Evolutionary conservation across 2,797 vertebrate species (phyloP), one percentile per base, ranked within the genome.

Genomic region (Cygnus olor): DNA sequence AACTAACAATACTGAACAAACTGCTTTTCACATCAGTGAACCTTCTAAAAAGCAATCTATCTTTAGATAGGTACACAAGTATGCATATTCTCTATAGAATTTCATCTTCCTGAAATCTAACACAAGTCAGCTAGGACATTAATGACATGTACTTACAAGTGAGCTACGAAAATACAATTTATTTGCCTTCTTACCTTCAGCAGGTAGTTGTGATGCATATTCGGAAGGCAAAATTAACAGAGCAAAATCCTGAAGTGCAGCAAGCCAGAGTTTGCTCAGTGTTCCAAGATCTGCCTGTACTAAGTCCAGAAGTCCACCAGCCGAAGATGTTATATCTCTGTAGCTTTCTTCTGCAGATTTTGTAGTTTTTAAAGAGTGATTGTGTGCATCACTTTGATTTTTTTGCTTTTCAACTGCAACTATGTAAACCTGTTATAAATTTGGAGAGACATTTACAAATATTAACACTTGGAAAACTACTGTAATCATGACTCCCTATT

Each of bases 191-290:
- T 97, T 93, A 99, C 99, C 99, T 97, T 98, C 96, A 63, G 95
- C 85, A 32, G 99, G 98, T 20, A 99, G 98, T 57, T 98, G 98
- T 9, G 95, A 95, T 14, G 97, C 91, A 89, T 98, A 98, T 68
- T 99, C 98, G 80, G 97, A 96, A 51, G 99, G 98, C 58, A 99
- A 98, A 71, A 97, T 98, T 96, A 99, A 98, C 74, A 98, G 96
- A 71, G 98, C 98, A 94, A 99, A 98, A 97, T 99, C 99, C 89
- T 99, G 99, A 96, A 99, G 98, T 3, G 97, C 99, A 80, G 98
- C 98, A 92, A 99, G 96, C 99, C 99, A 99, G 85, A 99, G 98
- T n/a, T 97, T 98, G 93, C 99, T 99, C 40, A 99, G 95, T 2
- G 98, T 98, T 66, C 96, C 94, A 86, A 99, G 95, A 93, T 99